Conservation (phyloP, 2,888 invertebrate species). For the Drosophila diplacantha region DNA sequence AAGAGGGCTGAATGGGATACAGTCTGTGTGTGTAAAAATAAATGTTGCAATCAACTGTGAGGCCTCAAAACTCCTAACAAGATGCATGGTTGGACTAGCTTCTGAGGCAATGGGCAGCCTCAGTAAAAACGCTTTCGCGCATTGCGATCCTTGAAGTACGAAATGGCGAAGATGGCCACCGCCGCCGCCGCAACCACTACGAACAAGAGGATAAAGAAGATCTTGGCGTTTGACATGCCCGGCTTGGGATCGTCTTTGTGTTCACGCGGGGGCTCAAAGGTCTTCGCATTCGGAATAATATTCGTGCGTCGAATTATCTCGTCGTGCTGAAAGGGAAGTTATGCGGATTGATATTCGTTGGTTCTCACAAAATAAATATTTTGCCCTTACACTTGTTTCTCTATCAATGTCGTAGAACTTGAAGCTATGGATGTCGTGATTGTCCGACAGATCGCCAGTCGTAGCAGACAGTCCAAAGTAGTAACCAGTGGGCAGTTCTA, state of each 20-base stretch:
- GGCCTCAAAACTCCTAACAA: constrained; percentile 44
- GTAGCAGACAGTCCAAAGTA: constrained; percentile 96
- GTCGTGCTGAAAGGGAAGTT: constrained; percentile 58
- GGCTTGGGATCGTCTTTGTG: constrained; percentile 93
- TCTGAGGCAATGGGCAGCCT: constrained; percentile 24
- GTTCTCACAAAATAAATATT: background rate
- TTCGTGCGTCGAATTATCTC: constrained; percentile 83
- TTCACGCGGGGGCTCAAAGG: constrained; percentile 94
- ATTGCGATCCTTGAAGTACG: constrained; percentile 95
- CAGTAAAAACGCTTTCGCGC: constrained; percentile 88
- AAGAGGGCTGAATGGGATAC: constrained; percentile 47
- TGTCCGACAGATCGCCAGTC: constrained; percentile 97
- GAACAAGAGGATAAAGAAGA: constrained; percentile 91
- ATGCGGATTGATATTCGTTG: background rate
- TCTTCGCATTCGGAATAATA: constrained; percentile 92
- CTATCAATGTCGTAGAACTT: constrained; percentile 95
- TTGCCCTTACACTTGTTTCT: constrained; percentile 79
- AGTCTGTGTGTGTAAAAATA: constrained; percentile 38
- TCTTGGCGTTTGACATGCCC: constrained; percentile 92
- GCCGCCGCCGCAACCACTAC: constrained; percentile 90
- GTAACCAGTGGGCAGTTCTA: constrained; percentile 95
- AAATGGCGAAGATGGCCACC: constrained; percentile 90
- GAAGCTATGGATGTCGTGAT: constrained; percentile 95
- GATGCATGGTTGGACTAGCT: constrained; percentile 48
- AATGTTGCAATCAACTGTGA: constrained; percentile 43